Evolutionary conservation across 1,140 invertebrate species (phyloP).

Genomic region (Psix sp.): DNA sequence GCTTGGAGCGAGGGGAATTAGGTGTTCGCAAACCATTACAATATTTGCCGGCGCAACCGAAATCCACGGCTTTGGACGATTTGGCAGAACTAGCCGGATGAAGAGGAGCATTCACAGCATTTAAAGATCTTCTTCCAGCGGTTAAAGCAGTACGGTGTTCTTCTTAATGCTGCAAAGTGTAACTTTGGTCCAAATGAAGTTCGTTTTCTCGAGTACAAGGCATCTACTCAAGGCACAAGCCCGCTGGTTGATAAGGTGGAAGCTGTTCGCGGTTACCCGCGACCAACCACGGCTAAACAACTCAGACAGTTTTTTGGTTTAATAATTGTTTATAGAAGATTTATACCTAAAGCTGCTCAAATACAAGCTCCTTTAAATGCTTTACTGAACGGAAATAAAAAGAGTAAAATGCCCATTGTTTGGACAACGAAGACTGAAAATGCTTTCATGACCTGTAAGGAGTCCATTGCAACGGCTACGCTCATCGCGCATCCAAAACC

Average conservation of each 20-base stretch:
- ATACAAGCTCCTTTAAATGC: not conserved
- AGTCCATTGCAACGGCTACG: slow-evolving; percentile 56
- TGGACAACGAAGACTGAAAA: not conserved
- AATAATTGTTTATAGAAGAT: not conserved
- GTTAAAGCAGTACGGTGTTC: slow-evolving; percentile 56
- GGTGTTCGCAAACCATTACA: no score
- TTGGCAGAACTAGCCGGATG: no score
- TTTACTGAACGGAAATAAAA: not conserved
- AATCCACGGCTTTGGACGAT: no score
- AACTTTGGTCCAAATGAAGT: slow-evolving; percentile 4
- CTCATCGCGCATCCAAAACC: slow-evolving; percentile 24
- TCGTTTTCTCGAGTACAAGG: slow-evolving; percentile 57
- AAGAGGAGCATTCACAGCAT: no score
- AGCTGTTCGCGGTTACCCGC: not conserved
- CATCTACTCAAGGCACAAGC: not conserved
- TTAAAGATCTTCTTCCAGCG: slow-evolving; percentile 61
- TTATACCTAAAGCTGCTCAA: not conserved
- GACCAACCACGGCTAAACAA: slow-evolving; percentile 1
- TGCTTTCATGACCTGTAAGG: slow-evolving; percentile 71
- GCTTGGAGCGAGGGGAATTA: no score
- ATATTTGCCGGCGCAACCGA: no score
- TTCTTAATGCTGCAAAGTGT: slow-evolving; percentile 61
- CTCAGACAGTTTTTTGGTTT: slow-evolving; percentile 1
- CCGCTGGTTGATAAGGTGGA: not conserved
- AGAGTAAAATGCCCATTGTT: not conserved